Evolutionary conservation across 2,797 vertebrate genomes (phyloP).

Genomic region (Microctenopoma stevenorrisi): DNA sequence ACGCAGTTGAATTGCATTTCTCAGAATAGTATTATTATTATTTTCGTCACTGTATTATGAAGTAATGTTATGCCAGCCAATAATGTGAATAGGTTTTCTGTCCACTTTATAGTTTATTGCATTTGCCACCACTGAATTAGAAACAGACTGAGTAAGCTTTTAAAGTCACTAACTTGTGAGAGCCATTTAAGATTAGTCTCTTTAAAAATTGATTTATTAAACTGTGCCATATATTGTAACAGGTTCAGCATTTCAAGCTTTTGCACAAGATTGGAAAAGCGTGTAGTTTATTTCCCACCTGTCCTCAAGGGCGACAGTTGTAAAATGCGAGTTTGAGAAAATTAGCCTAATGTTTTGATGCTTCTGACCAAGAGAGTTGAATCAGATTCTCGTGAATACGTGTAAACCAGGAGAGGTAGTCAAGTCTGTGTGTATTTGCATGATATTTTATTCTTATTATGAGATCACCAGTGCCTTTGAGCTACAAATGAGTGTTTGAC

Average conservation of each 20-base stretch:
- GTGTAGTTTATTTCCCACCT: background rate
- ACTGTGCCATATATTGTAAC: constrained; percentile 1
- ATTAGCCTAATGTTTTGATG: constrained; percentile 19
- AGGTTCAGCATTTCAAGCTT: background rate
- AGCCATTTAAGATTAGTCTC: constrained; percentile 10
- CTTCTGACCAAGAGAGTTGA: constrained; percentile 7
- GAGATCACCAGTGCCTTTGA: constrained; percentile 76
- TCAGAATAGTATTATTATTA: constrained; percentile 82
- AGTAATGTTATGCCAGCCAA: constrained; percentile 64
- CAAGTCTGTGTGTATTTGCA: constrained; percentile 48
- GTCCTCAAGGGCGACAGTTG: background rate
- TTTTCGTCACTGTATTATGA: constrained; percentile 74
- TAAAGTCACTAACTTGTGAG: constrained; percentile 4
- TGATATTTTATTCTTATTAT: constrained; percentile 42
- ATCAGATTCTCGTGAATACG: constrained; percentile 18
- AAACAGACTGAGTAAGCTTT: constrained; percentile 17
- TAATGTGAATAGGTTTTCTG: constrained; percentile 43
- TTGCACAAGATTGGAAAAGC: constrained; percentile 1
- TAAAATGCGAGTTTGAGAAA: constrained; percentile 24
- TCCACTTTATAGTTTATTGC: constrained; percentile 35
- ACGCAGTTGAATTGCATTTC: constrained; percentile 85
- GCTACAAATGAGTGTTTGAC: constrained; percentile 55
- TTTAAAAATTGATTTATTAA: constrained; percentile 12
- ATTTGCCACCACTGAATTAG: constrained; percentile 32
- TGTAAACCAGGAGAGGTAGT: constrained; percentile 10